Evolutionary conservation across 2,797 vertebrate species (phyloP).

Genomic region (Hippocampus kuda): DNA sequence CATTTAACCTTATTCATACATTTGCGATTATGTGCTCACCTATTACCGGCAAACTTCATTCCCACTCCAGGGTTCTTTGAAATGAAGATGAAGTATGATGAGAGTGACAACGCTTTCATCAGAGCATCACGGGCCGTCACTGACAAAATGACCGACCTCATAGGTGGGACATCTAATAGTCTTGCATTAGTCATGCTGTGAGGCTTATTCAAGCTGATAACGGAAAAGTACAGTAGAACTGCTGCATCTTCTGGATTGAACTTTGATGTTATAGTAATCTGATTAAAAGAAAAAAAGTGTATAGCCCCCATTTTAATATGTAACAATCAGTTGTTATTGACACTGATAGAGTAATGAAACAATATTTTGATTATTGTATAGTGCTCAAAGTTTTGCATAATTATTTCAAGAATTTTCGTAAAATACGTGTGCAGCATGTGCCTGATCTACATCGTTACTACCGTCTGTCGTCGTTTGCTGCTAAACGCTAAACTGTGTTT

Average conservation of each 20-base stretch:
- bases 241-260: background rate
- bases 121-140: slow-evolving; percentile 84
- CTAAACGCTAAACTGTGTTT: background rate
- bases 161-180: slow-evolving; percentile 66
- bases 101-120: slow-evolving; percentile 85
- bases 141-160: slow-evolving; percentile 82
- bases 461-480: background rate
- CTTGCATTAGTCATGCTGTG: background rate
- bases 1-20: background rate
- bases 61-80: slow-evolving; percentile 81
- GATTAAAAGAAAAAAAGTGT: background rate
- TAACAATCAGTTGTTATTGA: background rate
- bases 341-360: background rate
- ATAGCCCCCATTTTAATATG: background rate
- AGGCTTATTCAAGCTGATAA: background rate
- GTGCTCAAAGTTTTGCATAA: background rate
- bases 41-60: background rate
- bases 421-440: background rate
- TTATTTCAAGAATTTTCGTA: background rate
- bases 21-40: background rate
- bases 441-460: background rate
- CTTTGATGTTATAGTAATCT: background rate
- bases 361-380: background rate
- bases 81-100: slow-evolving; percentile 98
- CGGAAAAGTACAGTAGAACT: background rate